Base-by-base conservation (phyloP, 2,888 invertebrate species). In the Macrosiphum euphorbiae region DNA sequence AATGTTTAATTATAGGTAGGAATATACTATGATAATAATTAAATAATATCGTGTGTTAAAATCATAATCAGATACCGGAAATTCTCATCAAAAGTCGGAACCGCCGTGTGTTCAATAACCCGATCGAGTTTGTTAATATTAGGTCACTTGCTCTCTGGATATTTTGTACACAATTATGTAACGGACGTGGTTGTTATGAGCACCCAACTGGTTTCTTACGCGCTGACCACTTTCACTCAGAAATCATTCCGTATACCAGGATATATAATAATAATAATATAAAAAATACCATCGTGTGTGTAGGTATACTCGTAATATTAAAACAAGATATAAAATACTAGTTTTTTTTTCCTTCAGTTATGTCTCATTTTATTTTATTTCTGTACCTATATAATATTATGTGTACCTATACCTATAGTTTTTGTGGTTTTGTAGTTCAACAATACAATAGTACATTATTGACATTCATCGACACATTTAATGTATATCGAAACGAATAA, bases 201-300 rank as follows among this genome's bases (percentile, higher is more conserved):
- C 93, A 94, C 93, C 93, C 90, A 94, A 94, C 93, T 85, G 93
- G 93, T 94, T 94, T 94, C 93, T 94, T 94, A 94, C 93, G 90
- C 86, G 86, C 67, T 94, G 93, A 94, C 93, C 93, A 94, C 93
- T 94, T 94, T 94, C 93, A 90, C 93, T 94, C 93, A 89, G 89
- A 85, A 89, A 93, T 90, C 90, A 90, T 94, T 90, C 93, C 88
- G 88, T 92, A 88, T 67, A 92, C 92, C 88, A 88, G 88, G 87
- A 92, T 92, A 92, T 47, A 88, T 92, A 92, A 92, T 87, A 92
- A 24, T 86, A 58, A 87, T 61, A 90, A 7, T 61, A 47, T n/a
- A 89, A 92, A 92, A 58, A 92, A 87, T 61, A 86, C n/a, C 41
- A 85, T n/a, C 55, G 26, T 24, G 52, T 41, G 10, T 44, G 44